phyloP scores from a whole-genome alignment of 2,888 invertebrate species.

The Drosophila algonquin region DNA sequence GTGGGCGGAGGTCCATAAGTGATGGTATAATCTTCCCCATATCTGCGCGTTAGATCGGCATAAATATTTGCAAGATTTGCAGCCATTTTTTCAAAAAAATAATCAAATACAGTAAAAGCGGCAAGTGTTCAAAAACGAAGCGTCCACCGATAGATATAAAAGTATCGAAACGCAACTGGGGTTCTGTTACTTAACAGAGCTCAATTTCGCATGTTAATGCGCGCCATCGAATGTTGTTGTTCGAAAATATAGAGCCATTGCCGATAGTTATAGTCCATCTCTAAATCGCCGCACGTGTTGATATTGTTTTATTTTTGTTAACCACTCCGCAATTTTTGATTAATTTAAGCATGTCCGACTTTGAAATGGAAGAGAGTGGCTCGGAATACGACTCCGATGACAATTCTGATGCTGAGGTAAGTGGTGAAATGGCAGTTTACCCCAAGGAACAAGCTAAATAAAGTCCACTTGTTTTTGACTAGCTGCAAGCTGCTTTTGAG shows the following conservation, averaged over 20 bases:
- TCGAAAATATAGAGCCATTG: too few species aligned
- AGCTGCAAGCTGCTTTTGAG: conserved; percentile 96
- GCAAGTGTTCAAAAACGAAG: conserved; percentile 28
- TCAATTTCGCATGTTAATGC: too few species aligned
- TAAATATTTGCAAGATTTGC: conserved; percentile 81
- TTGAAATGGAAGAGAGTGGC: conserved; percentile 71
- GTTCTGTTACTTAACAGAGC: too few species aligned
- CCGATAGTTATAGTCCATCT: too few species aligned
- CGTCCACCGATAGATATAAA: neutral
- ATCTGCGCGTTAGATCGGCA: conserved; percentile 71
- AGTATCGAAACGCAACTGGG: neutral
- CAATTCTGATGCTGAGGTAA: conserved; percentile 82
- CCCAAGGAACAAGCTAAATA: neutral
- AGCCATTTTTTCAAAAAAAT: conserved; percentile 53
- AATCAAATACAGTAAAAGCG: conserved; percentile 19
- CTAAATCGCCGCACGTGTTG: conserved; percentile 62
- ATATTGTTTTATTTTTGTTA: conserved; percentile 58
- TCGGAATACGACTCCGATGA: conserved; percentile 80
- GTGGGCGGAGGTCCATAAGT: conserved; percentile 68
- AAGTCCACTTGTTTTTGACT: conserved; percentile 18
- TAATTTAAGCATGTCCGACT: conserved; percentile 64
- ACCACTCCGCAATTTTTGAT: neutral
- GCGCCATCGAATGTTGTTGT: too few species aligned
- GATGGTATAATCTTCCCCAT: conserved; percentile 68
- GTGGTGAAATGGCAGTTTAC: neutral